These are phyloP conservation scores for Cotesia chilonis DNA, from an alignment of 1,140 invertebrate genomes.

Conservation along the genomic window DNA sequence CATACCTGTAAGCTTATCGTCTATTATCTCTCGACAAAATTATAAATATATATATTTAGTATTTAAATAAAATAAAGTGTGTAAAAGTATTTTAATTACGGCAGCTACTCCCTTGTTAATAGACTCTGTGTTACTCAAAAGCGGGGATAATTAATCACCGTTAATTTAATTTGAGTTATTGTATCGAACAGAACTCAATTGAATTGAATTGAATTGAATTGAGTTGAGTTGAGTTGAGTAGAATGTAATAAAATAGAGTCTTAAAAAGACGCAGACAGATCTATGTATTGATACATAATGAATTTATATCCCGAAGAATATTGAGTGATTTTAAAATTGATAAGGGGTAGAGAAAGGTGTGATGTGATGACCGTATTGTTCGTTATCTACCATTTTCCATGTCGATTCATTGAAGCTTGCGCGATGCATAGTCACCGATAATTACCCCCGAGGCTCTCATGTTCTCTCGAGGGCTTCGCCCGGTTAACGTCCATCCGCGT, in stretches of 20 bases:
- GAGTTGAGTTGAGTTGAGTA: too few relatives aligned
- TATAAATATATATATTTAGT: not conserved
- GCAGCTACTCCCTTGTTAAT: too few relatives aligned
- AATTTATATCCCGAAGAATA: too few relatives aligned
- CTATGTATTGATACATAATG: too few relatives aligned
- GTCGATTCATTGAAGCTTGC: constrained; percentile 43
- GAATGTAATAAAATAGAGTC: too few relatives aligned
- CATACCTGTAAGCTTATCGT: not conserved
- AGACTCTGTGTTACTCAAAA: too few relatives aligned
- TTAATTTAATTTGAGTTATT: too few relatives aligned
- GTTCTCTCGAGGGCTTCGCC: constrained; percentile 30
- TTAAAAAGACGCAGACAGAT: too few relatives aligned
- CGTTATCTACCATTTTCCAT: constrained; percentile 51
- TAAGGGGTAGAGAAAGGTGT: constrained; percentile 29
- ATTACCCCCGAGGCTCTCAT: constrained; percentile 51
- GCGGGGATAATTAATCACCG: too few relatives aligned
- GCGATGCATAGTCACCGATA: constrained; percentile 45
- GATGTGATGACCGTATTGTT: constrained; percentile 51
- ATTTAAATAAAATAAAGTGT: too few relatives aligned
- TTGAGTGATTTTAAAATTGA: constrained; percentile 1
- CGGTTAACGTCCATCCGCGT: constrained; percentile 32
- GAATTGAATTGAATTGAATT: too few relatives aligned
- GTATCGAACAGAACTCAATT: too few relatives aligned
- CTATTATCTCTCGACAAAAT: constrained; percentile 4
- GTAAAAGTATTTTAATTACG: not conserved